These are phyloP conservation scores for Myrmophylax atrothorax DNA, from an alignment of 2,113 vertebrate genomes.

Conservation along the genomic window DNA sequence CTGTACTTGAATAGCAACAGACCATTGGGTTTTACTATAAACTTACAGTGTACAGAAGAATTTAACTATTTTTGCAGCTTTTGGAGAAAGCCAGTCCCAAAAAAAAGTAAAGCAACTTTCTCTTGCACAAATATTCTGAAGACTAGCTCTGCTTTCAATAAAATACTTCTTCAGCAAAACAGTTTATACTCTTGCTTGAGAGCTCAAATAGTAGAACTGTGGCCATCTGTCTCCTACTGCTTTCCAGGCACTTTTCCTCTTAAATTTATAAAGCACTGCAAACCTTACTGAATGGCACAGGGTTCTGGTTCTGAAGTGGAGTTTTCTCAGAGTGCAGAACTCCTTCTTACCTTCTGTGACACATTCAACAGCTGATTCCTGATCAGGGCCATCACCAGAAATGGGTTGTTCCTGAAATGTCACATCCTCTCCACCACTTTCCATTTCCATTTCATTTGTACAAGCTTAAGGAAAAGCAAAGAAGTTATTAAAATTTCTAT, in stretches of 20 bases:
- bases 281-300: neutral
- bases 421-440: slow-evolving; percentile 39
- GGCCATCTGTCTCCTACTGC: neutral
- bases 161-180: neutral
- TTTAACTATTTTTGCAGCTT: neutral
- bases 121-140: neutral
- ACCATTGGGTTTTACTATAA: neutral
- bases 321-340: neutral
- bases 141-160: neutral
- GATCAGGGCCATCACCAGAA: slow-evolving; percentile 2
- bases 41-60: neutral
- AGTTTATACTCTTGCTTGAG: neutral
- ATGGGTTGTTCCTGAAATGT: slow-evolving; percentile 54
- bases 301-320: neutral
- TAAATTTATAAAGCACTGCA: neutral
- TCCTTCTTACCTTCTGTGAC: slow-evolving; percentile 71
- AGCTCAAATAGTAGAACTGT: neutral
- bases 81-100: neutral
- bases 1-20: neutral
- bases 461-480: slow-evolving; percentile 68
- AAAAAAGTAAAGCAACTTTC: neutral
- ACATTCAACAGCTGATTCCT: slow-evolving; percentile 53
- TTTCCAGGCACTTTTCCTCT: neutral
- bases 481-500: neutral
- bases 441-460: slow-evolving; percentile 73